phyloP scores from a whole-genome alignment of 2,888 invertebrate species.

The Aphidius colemani region DNA sequence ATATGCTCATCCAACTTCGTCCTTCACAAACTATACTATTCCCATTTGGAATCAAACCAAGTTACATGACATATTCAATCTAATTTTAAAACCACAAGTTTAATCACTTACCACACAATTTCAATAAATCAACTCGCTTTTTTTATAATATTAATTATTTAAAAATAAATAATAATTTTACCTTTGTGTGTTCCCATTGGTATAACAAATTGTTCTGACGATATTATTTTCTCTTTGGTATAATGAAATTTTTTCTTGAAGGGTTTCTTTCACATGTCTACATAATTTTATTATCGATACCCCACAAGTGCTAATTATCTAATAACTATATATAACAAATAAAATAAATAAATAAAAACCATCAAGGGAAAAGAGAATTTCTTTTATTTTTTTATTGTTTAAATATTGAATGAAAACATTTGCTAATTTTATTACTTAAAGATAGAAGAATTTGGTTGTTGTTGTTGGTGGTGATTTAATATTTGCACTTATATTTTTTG shows the following conservation, averaged over 20 bases:
- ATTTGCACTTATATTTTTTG: too few relatives aligned
- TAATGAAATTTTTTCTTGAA: constrained; percentile 14
- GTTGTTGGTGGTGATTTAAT: too few relatives aligned
- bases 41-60: constrained; percentile 32
- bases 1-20: constrained; percentile 1
- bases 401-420: too few relatives aligned
- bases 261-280: constrained; percentile 44
- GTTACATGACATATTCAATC: constrained; percentile 13
- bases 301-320: constrained; percentile 37
- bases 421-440: too few relatives aligned
- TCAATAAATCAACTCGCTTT: neutral
- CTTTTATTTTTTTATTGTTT: too few relatives aligned
- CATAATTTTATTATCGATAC: constrained; percentile 51
- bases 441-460: too few relatives aligned
- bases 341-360: neutral
- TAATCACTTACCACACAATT: constrained; percentile 6
- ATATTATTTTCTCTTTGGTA: neutral
- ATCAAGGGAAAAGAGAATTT: neutral
- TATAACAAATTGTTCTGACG: neutral
- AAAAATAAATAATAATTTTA: constrained; percentile 1
- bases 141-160: neutral
- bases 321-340: neutral
- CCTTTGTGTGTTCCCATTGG: neutral
- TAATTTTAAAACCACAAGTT: neutral
- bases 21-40: constrained; percentile 31